These are phyloP conservation scores for Triplophysa yarkandensis DNA, from an alignment of 2,797 vertebrate species.

Conservation along the genomic window DNA sequence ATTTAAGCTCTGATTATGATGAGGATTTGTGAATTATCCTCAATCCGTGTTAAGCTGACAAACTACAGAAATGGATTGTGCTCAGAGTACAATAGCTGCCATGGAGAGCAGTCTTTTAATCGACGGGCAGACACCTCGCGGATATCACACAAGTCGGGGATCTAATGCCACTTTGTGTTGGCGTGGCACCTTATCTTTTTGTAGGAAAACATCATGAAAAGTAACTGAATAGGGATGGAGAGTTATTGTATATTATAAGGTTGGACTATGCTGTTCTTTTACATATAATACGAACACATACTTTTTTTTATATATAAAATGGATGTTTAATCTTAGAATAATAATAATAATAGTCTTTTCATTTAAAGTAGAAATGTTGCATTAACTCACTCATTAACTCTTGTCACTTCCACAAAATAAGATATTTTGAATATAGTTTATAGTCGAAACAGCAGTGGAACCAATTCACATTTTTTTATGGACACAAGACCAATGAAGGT, in stretches of 20 bases:
- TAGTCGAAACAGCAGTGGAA: too few species aligned
- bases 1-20: conserved; percentile 42
- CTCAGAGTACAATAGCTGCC: conserved; percentile 17
- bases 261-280: neutral
- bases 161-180: conserved; percentile 24
- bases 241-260: too few species aligned
- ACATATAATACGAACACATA: neutral
- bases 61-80: conserved; percentile 31
- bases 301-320: too few species aligned
- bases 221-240: too few species aligned
- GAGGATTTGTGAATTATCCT: conserved; percentile 44
- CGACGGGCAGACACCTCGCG: conserved; percentile 22
- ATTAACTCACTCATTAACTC: too few species aligned
- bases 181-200: conserved; percentile 1
- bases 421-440: too few species aligned
- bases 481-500: too few species aligned
- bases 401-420: too few species aligned
- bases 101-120: conserved; percentile 34
- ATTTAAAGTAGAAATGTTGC: too few species aligned
- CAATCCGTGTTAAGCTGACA: conserved; percentile 35
- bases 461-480: too few species aligned
- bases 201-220: conserved; percentile 2
- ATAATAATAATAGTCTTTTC: too few species aligned
- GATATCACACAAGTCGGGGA: conserved; percentile 30
- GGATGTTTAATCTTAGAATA: too few species aligned